Evolutionary conservation across 2,888 invertebrate species (phyloP).

Genomic region (Hyposoter didymator): DNA sequence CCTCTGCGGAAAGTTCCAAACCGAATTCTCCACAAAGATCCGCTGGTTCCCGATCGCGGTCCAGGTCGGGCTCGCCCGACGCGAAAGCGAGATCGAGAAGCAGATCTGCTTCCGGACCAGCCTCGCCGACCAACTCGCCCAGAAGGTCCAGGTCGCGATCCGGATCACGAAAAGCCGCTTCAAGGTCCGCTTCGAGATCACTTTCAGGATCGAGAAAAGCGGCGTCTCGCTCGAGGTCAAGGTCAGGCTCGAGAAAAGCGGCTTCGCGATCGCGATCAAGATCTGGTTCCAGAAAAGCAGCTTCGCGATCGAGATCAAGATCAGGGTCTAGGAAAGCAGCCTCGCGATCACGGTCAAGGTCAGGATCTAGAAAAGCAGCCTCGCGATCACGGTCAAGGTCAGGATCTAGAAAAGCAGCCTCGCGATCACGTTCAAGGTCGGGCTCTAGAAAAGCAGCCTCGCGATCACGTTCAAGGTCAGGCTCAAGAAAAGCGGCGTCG

Average conservation of each 20-base stretch:
- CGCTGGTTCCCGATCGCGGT: slow-evolving; percentile 70
- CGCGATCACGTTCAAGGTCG: slow-evolving; percentile 67
- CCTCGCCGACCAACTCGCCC: slow-evolving; percentile 77
- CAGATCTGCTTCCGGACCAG: slow-evolving; percentile 75
- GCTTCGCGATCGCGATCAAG: slow-evolving; percentile 64
- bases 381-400: slow-evolving; percentile 67
- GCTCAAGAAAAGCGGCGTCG: slow-evolving; percentile 7
- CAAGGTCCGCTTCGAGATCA: slow-evolving; percentile 73
- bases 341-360: slow-evolving; percentile 68
- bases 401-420: slow-evolving; percentile 69
- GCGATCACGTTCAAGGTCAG: slow-evolving; percentile 62
- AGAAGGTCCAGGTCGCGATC: slow-evolving; percentile 75
- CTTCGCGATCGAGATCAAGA: slow-evolving; percentile 38
- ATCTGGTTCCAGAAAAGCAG: slow-evolving; percentile 74
- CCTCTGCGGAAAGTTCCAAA: slow-evolving; percentile 40
- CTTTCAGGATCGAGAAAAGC: slow-evolving; percentile 73
- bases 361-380: slow-evolving; percentile 73
- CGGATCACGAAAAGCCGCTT: slow-evolving; percentile 69
- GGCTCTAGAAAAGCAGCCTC: slow-evolving; percentile 59
- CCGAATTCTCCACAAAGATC: slow-evolving; percentile 41
- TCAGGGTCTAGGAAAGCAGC: slow-evolving; percentile 72
- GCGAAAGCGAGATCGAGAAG: slow-evolving; percentile 75
- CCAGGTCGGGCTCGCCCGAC: slow-evolving; percentile 53
- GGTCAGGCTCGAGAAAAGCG: slow-evolving; percentile 74
- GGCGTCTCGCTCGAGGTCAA: slow-evolving; percentile 69